Percentiles rank a stretch among this genome's conserved stretches.
These are phyloP conservation scores for Lasioglossum zephyrum DNA, from an alignment of 2,888 invertebrate genomes.

Conservation along the genomic window DNA sequence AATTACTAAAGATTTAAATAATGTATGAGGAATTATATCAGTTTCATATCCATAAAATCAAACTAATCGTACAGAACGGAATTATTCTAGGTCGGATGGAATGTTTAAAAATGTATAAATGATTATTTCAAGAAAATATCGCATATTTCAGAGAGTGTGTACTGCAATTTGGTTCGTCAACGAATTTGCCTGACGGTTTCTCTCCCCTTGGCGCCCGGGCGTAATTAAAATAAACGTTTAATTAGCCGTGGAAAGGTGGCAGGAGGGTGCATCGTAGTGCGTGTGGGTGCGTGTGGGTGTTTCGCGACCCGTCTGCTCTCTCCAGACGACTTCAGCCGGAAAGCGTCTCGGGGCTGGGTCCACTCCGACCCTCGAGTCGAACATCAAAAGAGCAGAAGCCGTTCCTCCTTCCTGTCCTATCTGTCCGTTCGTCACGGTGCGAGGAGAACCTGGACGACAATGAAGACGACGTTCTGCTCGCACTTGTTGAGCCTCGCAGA, in stretches of 20 bases:
- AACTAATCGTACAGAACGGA: no score
- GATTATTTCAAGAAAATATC: neutral
- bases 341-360: conserved; percentile 32
- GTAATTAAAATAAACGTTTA: conserved; percentile 64
- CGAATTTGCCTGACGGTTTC: conserved; percentile 23
- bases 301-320: conserved; percentile 20
- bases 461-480: conserved; percentile 29
- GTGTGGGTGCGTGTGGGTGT: neutral
- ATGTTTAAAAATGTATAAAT: no score
- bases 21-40: no score
- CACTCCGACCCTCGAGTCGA: conserved; percentile 50
- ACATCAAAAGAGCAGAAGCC: conserved; percentile 70
- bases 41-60: no score
- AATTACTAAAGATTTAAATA: no score
- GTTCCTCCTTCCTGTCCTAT: conserved; percentile 53
- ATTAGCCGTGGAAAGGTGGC: conserved; percentile 44
- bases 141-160: neutral
- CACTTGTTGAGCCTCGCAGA: conserved; percentile 74
- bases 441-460: neutral
- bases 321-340: conserved; percentile 37
- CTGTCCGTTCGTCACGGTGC: conserved; percentile 51
- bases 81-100: no score
- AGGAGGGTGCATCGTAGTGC: neutral
- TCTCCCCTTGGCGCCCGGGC: conserved; percentile 5
- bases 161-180: neutral